These are phyloP conservation scores for Scaptomyza cyrtandrae DNA, from an alignment of 2,888 invertebrate species.

Conservation along the genomic window DNA sequence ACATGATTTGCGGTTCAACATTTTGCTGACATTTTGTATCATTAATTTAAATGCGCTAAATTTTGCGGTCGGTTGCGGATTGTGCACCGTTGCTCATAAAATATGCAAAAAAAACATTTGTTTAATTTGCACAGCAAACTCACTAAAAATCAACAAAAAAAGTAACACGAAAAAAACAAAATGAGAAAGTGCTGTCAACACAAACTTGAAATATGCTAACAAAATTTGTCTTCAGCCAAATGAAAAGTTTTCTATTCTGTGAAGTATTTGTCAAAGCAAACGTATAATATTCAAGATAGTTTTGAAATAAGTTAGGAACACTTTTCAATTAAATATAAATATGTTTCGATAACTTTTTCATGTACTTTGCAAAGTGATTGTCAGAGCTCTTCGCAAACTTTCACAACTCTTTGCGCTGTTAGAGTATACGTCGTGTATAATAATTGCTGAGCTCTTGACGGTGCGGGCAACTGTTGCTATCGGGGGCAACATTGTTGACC, in stretches of 20 bases:
- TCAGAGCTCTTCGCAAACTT: not conserved
- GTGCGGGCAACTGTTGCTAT: conserved; percentile 19
- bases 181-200: not conserved
- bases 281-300: not conserved
- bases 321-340: too few relatives aligned
- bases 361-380: too few relatives aligned
- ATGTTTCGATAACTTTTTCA: too few relatives aligned
- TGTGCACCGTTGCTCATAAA: conserved; percentile 48
- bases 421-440: conserved; percentile 26
- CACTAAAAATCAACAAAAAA: conserved; percentile 12
- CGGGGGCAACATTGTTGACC: conserved; percentile 41
- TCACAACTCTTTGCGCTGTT: not conserved
- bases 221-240: not conserved
- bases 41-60: conserved; percentile 70
- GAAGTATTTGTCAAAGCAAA: not conserved
- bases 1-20: conserved; percentile 67
- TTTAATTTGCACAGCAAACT: conserved; percentile 39
- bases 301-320: too few relatives aligned
- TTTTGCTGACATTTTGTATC: conserved; percentile 65
- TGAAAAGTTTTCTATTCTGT: not conserved
- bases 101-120: conserved; percentile 62
- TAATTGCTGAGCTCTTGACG: conserved; percentile 19
- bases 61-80: conserved; percentile 57
- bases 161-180: not conserved
- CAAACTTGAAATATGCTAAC: conserved; percentile 19